These are phyloP conservation scores for Ceratosolen fusciceps DNA, from an alignment of 1,140 invertebrate genomes.

Conservation along the genomic window DNA sequence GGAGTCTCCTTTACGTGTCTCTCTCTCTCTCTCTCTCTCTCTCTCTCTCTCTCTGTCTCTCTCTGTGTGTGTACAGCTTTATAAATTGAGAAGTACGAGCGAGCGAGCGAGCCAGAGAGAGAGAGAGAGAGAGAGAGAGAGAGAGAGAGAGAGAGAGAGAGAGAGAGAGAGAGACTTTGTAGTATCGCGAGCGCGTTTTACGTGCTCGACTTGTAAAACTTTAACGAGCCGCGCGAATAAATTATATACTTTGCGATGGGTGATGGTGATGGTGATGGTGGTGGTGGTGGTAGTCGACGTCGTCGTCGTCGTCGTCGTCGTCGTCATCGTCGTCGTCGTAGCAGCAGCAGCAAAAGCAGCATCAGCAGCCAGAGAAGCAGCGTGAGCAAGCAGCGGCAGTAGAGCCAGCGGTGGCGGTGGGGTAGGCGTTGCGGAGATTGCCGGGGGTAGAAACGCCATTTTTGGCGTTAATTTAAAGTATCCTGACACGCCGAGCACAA, in stretches of 20 bases:
- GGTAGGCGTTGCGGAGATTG: not conserved
- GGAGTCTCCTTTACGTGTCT: slow-evolving; percentile 7
- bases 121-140: slow-evolving; percentile 33
- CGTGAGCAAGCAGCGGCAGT: not conserved
- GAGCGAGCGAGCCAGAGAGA: slow-evolving; percentile 26
- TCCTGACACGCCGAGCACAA: not conserved
- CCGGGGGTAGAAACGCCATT: not conserved
- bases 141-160: slow-evolving; percentile 37
- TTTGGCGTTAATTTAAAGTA: slow-evolving; percentile 22
- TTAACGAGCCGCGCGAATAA: slow-evolving; percentile 63
- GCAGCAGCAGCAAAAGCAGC: too few relatives aligned
- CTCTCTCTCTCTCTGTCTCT: too few relatives aligned
- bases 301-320: too few relatives aligned
- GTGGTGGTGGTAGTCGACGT: too few relatives aligned
- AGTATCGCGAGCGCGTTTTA: slow-evolving; percentile 58
- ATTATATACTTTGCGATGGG: slow-evolving; percentile 51
- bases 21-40: too few relatives aligned
- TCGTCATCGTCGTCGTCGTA: too few relatives aligned
- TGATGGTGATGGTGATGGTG: not conserved
- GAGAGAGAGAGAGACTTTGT: slow-evolving; percentile 23
- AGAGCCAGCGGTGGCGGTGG: not conserved
- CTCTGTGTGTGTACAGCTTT: slow-evolving; percentile 23
- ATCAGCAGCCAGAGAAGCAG: too few relatives aligned
- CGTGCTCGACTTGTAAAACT: slow-evolving; percentile 68
- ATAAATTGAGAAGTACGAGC: slow-evolving; percentile 38